A percentile compares a stretch with the other conserved stretches of the same genome.
These are phyloP conservation scores for Parnassius mnemosyne DNA, from an alignment of 2,888 invertebrate genomes.

Conservation along the genomic window DNA sequence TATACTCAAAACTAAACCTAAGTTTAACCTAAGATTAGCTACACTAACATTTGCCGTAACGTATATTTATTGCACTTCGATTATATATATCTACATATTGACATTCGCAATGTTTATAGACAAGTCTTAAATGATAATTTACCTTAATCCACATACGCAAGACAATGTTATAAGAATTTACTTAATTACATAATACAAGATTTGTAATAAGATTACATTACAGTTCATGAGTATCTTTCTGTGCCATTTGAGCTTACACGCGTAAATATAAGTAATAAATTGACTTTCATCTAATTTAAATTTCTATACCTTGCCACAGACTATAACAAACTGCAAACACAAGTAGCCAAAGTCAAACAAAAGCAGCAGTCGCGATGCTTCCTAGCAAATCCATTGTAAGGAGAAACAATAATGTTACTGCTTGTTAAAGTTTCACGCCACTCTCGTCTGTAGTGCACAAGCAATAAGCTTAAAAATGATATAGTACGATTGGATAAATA, in stretches of 20 bases:
- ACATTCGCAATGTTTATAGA: too few relatives aligned
- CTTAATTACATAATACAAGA: not conserved
- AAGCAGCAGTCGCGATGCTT: constrained; percentile 22
- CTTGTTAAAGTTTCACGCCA: constrained; percentile 8
- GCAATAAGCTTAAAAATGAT: constrained; percentile 5
- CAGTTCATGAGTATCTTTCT: too few relatives aligned
- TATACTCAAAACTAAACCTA: too few relatives aligned
- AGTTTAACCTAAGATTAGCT: too few relatives aligned
- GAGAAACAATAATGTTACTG: constrained; percentile 19
- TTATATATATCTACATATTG: too few relatives aligned
- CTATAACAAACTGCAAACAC: not conserved
- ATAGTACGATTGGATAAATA: constrained; percentile 12
- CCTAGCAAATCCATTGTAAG: constrained; percentile 23
- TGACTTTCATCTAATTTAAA: too few relatives aligned
- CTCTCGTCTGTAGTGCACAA: not conserved
- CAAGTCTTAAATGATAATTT: too few relatives aligned
- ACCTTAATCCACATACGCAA: too few relatives aligned
- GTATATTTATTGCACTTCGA: too few relatives aligned
- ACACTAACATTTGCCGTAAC: too few relatives aligned
- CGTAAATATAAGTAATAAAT: not conserved
- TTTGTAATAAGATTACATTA: not conserved
- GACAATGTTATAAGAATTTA: too few relatives aligned
- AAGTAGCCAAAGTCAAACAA: constrained; percentile 22
- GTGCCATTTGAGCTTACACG: not conserved
- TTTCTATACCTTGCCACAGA: not conserved